phyloP scores from a whole-genome alignment of 2,797 vertebrate genomes.

The Intellagama lesueurii region DNA sequence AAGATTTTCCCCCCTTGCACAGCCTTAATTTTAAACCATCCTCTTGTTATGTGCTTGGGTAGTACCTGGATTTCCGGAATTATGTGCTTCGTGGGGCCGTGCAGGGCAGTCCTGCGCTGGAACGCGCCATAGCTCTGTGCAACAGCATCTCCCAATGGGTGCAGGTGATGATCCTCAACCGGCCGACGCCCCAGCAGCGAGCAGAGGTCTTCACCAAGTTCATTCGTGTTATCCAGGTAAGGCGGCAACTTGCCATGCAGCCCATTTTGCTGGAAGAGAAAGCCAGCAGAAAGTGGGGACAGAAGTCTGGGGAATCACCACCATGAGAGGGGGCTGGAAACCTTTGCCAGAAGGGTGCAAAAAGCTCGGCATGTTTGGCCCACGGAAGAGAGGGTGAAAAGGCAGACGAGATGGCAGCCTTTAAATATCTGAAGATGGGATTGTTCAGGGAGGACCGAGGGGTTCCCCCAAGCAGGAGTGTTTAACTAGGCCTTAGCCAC shows the following conservation, averaged over 20 bases:
- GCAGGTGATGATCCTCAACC: slow-evolving; percentile 93
- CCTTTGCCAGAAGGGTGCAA: too few relatives aligned
- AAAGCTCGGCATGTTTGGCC: too few relatives aligned
- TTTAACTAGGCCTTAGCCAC: too few relatives aligned
- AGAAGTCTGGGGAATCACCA: rapidly evolving
- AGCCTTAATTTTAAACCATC: too few relatives aligned
- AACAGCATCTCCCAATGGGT: slow-evolving; percentile 96
- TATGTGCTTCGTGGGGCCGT: slow-evolving; percentile 89
- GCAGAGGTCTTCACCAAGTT: slow-evolving; percentile 93
- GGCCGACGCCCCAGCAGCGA: slow-evolving; percentile 88
- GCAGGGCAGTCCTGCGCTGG: slow-evolving; percentile 85
- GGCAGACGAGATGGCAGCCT: not conserved
- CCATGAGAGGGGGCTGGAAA: too few relatives aligned
- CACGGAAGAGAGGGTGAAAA: not conserved
- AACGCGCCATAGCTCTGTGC: slow-evolving; percentile 89
- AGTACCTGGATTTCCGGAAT: slow-evolving; percentile 89
- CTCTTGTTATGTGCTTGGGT: not conserved
- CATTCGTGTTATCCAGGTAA: slow-evolving; percentile 91
- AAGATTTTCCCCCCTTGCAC: too few relatives aligned
- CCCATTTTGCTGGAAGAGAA: not conserved
- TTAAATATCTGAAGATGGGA: too few relatives aligned
- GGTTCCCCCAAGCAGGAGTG: too few relatives aligned
- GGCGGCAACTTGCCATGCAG: not conserved
- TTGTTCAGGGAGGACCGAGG: too few relatives aligned
- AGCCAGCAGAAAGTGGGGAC: not conserved